These are phyloP conservation scores for Heterodera schachtii DNA, from an alignment of 1,140 invertebrate species.

Conservation along the genomic window DNA sequence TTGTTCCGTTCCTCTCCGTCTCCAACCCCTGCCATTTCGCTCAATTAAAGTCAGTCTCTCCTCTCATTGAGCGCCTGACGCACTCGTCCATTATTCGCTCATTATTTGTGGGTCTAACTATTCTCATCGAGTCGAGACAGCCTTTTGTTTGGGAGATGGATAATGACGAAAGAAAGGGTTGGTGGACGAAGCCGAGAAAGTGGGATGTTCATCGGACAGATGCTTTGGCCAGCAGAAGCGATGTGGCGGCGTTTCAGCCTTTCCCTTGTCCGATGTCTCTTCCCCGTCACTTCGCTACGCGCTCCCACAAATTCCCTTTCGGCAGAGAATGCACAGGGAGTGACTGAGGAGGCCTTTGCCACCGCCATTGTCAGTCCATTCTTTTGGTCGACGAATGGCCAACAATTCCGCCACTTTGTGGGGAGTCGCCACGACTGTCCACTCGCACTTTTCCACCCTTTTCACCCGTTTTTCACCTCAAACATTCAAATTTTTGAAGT, in stretches of 20 bases:
- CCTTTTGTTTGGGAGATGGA: conserved; percentile 12
- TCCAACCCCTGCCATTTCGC: neutral
- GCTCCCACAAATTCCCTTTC: neutral
- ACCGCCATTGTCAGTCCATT: neutral
- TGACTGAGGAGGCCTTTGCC: neutral
- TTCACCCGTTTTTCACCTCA: neutral
- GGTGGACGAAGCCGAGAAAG: neutral
- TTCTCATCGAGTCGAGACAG: neutral
- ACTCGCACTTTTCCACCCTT: neutral
- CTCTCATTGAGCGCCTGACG: neutral
- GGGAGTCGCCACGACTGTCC: neutral
- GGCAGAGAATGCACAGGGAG: neutral
- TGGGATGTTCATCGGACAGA: neutral
- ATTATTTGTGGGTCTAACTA: conserved; percentile 2
- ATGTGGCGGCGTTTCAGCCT: neutral
- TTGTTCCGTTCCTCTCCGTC: neutral
- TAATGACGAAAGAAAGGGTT: neutral
- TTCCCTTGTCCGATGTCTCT: neutral
- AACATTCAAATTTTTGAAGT: neutral
- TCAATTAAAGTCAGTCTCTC: conserved; percentile 1
- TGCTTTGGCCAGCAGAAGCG: neutral
- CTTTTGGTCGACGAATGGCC: neutral
- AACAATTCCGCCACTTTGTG: neutral
- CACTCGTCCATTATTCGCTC: conserved; percentile 9
- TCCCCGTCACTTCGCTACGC: neutral